Evolutionary conservation across 2,888 invertebrate species (phyloP).

Genomic region (Cinara cedri): DNA sequence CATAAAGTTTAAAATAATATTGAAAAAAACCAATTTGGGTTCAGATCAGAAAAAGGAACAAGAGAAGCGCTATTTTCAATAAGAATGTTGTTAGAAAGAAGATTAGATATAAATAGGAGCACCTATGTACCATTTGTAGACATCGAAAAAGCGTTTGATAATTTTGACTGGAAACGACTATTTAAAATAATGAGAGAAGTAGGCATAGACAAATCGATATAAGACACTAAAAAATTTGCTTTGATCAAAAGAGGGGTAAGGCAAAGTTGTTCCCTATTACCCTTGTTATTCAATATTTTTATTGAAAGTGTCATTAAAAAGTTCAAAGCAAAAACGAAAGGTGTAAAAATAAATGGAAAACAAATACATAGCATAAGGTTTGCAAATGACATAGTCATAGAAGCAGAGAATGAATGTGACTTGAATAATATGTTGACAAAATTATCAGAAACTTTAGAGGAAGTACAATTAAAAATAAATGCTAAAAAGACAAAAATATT

Average conservation of each 20-base stretch:
- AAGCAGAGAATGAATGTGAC: constrained; percentile 5
- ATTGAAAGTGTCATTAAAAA: constrained; percentile 2
- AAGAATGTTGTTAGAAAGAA: constrained; percentile 9
- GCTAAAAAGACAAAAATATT: constrained; percentile 19
- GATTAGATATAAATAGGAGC: constrained; percentile 15
- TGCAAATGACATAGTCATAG: constrained; percentile 14
- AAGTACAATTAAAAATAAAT: constrained; percentile 24
- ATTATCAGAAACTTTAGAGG: not conserved
- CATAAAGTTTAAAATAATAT: not conserved
- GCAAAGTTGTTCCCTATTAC: constrained; percentile 19
- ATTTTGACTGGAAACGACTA: not conserved
- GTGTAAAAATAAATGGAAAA: constrained; percentile 30
- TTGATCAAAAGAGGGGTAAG: not conserved
- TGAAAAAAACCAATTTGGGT: not conserved
- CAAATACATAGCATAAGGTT: constrained; percentile 20
- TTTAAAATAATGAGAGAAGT: too few relatives aligned
- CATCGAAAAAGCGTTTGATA: too few relatives aligned
- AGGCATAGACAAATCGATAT: too few relatives aligned
- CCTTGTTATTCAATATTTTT: constrained; percentile 29
- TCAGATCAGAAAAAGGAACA: not conserved
- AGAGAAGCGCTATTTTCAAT: constrained; percentile 10
- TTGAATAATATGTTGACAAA: constrained; percentile 12
- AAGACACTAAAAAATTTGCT: not conserved
- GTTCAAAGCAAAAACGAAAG: constrained; percentile 23
- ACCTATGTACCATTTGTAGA: constrained; percentile 8